Evolutionary conservation across 2,797 vertebrate genomes (phyloP), one percentile per base, ranked within the genome.

Genomic region (Hoplostethus atlanticus): DNA sequence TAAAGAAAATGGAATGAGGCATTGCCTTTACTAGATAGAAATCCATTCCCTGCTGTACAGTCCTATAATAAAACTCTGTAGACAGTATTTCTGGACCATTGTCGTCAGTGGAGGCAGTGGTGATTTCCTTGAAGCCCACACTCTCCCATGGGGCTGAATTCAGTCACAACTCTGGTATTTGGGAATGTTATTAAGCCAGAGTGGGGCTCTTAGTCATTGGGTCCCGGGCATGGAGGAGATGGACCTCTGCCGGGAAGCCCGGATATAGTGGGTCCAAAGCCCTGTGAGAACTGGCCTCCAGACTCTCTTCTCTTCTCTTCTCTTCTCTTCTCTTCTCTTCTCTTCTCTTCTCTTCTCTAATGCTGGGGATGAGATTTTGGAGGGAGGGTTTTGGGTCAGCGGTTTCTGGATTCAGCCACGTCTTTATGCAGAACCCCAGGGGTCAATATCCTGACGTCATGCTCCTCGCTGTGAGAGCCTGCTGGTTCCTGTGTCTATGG

Each of bases 81-180:
- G 28, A 13, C 42, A 73, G 56, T 79, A 70, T 68, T 76, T 81
- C 68, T 77, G 59, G 68, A 38, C 57, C 66, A 51, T 69, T 84
- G 78, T 83, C 64, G 69, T 53, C 52, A 77, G 56, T 79, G 64
- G 64, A 73, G 76, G 70, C 64, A 53, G 59, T 51, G 31, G 31
- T 51, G 70, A 77, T 77, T 85, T 88, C 59, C 73, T 90, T 78
- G 67, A 87, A 84, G 76, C 85, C 84, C 81, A 84, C 76, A 68
- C 63, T 17, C 7, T 81, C 84, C 88, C 88, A 77, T 56, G 71
- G 78, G 86, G 54, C 68, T 69, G 68, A 69, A 63, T 77, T 85
- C 76, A 81, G 80, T 92, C 87, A 92, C 59, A 80, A 53, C 71
- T 92, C 63, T 91, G 87, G 89, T 90, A 94, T 94, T 91, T 87